Evolutionary conservation across 2,797 vertebrate genomes (phyloP), one percentile per base, ranked within the genome.

Genomic region (Lacerta viridis): DNA sequence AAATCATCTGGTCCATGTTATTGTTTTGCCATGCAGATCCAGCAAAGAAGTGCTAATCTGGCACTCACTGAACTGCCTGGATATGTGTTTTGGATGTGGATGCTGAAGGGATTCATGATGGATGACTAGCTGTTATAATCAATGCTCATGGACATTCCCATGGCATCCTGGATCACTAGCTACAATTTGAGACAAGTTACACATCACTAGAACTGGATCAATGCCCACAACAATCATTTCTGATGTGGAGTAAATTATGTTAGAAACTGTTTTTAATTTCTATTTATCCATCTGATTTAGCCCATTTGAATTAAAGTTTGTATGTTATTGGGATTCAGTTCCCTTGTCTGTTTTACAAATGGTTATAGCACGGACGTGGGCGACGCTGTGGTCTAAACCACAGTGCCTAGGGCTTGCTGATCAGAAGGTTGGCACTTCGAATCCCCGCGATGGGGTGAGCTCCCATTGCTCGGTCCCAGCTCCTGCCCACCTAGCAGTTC

Each of bases 1-100:
- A 64, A 92, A 36, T 3, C 18, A 29, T n/a, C 74, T 8, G 41
- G 43, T 78, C 41, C 6, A 83, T 88, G 86, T 87, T 88, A 13
- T 5, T 87, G 82, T 77, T 20, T 43, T 25, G 83, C 17, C 2
- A 88, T 69, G 87, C 91, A 69, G 23, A 85, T 2, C n/a, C 36
- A 75, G 41, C 23, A 75, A 64, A 59, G 10, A 46, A n/a, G 50
- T 43, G 11, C 74, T 78, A 33, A 59, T 39, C 10, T 88, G 41
- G n/a, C 1, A 1, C 8, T 15, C 7, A 7, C 2, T 77, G 33
- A 77, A 68, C 5, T 83, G 33, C 18, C 82, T 79, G 29, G 27
- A 74, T 74, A 59, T 5, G 43, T 83, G 66, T 88, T 77, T 83
- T 77, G 23, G 33, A 41, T n/a, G 18, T 77, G 27, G 36, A 9